Base-by-base conservation (phyloP, 2,888 invertebrate genomes). In the Coremacera marginata region DNA sequence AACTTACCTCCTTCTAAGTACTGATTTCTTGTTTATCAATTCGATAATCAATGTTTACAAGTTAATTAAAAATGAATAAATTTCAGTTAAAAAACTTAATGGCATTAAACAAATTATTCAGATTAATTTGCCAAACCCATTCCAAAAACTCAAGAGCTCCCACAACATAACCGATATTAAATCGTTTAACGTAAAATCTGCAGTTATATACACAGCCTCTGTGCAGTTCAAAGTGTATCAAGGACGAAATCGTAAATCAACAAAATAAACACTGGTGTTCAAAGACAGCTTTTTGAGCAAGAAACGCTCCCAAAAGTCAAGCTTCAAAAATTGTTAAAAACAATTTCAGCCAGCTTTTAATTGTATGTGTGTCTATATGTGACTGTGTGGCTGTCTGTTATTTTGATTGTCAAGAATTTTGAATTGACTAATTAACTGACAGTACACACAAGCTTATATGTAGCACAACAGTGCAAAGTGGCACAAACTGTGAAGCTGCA, bases 211-310 rank as follows among this genome's bases (percentile, higher is more conserved):
- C 57, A 7, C 22, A 57, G 57, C 37, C 22, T 31, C 27, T 22
- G 25, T 71, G 22, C 11, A 31, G 73, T 63, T 37, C 70, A 34
- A 62, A 57, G 19, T 62, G 76, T 70, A 63, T 70, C 76, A 76
- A 76, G 76, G 76, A 76, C 76, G 62, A 52, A 37, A 55, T 52
- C 70, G 70, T 76, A 76, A 76, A 76, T 76, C 76, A 70, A 57
- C 37, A 52, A 49, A 37, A 44, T 60, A 57, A 70, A 22, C 19
- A 31, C 16, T 34, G 9, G 31, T 55, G 31, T 52, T 52, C 31
- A 55, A 70, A 68, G 19, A 57, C 37, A 57, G 60, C 14, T 16
- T 3, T 44, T 11, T 51, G 22, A 19, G 27, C 14, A 34, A 27
- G 16, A 73, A 60, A 51, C 63, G 49, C 49, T 25, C 72, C 62